Percentiles rank a stretch among this genome's conserved stretches.
These are phyloP conservation scores for Sebastes glaucus DNA, from an alignment of 2,797 vertebrate genomes.

Conservation along the genomic window DNA sequence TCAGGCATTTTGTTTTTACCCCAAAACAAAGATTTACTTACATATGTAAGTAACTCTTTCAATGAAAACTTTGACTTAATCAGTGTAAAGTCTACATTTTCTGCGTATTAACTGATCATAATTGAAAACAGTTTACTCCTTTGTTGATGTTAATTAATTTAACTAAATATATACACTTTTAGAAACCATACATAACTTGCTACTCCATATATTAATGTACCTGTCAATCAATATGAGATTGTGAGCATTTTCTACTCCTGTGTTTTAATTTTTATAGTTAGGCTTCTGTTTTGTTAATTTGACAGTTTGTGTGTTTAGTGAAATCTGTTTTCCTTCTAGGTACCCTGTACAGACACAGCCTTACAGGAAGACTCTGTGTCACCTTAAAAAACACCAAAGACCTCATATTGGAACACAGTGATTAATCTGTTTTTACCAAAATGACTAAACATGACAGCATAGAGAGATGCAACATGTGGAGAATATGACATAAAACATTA, in stretches of 20 bases:
- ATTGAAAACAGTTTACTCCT: not conserved
- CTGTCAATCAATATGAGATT: not conserved
- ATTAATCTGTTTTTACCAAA: slow-evolving; percentile 1
- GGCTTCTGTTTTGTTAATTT: not conserved
- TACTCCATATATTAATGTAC: not conserved
- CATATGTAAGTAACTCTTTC: not conserved
- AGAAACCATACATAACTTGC: not conserved
- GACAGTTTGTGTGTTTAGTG: not conserved
- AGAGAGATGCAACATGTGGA: not conserved
- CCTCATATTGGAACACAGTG: not conserved
- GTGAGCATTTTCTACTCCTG: not conserved
- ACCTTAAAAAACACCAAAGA: slow-evolving; percentile 1
- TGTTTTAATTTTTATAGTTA: not conserved
- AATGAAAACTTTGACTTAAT: not conserved
- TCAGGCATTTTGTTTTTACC: not conserved
- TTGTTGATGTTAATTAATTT: not conserved
- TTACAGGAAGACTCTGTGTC: slow-evolving; percentile 36
- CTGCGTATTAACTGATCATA: not conserved
- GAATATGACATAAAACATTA: not conserved
- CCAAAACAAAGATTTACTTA: not conserved
- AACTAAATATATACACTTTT: not conserved
- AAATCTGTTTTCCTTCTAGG: not conserved
- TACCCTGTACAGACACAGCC: not conserved
- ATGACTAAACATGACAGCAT: slow-evolving; percentile 2
- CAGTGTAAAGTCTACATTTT: not conserved